Evolutionary conservation across 35 echinoderm and acorn worm genomes (phyloP).

Genomic region (Hemicentrotus pulcherrimus): DNA sequence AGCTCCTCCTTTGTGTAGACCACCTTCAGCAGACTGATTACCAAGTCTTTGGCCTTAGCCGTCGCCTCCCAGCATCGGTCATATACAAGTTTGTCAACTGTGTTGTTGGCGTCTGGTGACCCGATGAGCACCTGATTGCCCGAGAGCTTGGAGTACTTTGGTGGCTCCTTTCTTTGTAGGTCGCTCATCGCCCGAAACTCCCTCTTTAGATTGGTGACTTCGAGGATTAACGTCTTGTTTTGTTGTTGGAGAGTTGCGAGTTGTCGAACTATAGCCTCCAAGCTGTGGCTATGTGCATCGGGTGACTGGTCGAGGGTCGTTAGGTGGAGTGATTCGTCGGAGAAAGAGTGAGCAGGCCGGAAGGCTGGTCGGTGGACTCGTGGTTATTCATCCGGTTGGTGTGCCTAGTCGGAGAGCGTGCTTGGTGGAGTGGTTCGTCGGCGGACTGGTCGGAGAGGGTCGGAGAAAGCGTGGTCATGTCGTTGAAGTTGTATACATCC

Average conservation of each 20-base stretch:
- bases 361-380: no score
- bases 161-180: not conserved
- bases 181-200: not conserved
- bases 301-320: no score
- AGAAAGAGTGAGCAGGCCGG: no score
- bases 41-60: not conserved
- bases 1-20: not conserved
- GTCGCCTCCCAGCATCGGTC: not conserved
- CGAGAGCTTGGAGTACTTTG: not conserved
- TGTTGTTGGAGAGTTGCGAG: not conserved
- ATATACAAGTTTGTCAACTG: not conserved
- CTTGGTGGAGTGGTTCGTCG: no score
- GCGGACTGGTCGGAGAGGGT: no score
- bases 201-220: not conserved
- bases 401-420: no score
- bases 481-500: no score
- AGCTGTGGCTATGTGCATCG: no score
- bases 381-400: no score
- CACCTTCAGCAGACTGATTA: not conserved
- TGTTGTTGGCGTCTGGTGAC: not conserved
- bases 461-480: no score
- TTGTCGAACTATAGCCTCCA: no score
- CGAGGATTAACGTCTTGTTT: not conserved
- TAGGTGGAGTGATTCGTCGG: no score
- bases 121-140: not conserved